Evolutionary conservation across 2,113 vertebrate species (phyloP), one percentile per base, ranked within the genome.

Genomic region (Haemorhous mexicanus): DNA sequence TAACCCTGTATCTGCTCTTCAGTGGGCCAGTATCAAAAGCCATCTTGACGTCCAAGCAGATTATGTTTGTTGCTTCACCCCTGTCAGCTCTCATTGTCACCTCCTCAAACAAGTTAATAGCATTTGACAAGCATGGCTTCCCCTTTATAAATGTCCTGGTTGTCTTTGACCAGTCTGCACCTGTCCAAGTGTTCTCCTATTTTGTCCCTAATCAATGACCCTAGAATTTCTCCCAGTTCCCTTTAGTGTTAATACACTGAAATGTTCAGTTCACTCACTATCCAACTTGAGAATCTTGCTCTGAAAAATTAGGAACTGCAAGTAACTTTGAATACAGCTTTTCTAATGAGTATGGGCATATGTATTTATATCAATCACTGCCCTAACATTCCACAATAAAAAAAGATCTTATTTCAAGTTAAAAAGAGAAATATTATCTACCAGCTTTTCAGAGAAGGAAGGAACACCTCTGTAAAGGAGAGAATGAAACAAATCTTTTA

Each of bases 61-160:
- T 97, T 96, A 97, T 94, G 91, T 95, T 97, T 97, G 91, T 96
- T 95, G 89, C 95, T 97, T 96, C 93, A 96, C 90, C 96, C 95
- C 94, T 97, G 95, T 95, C 90, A 96, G 55, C 86, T 97, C 70
- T 95, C 88, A 97, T 96, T 97, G 96, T 96, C 95, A 96, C 88
- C 58, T 97, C 55, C 95, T 97, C 96, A 97, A 90, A 97, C 94
- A 97, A 97, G 81, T 94, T 97, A 97, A 97, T 96, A 96, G 91
- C 88, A 91, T 96, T 96, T 97, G 95, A 96, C 96, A 97, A 96
- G 96, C 95, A 97, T 95, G 96, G 90, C 88, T 96, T 97, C 96
- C 88, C 90, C 73, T 97, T 97, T 97, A 97, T 92, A 95, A 94
- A 93, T 88, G 94, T 96, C 64, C 72, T 77, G 44, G 94, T 80